Evolutionary conservation across 2,888 invertebrate genomes (phyloP), one percentile per base, ranked within the genome.

Genomic region (Pollenia griseotomentosa): DNA sequence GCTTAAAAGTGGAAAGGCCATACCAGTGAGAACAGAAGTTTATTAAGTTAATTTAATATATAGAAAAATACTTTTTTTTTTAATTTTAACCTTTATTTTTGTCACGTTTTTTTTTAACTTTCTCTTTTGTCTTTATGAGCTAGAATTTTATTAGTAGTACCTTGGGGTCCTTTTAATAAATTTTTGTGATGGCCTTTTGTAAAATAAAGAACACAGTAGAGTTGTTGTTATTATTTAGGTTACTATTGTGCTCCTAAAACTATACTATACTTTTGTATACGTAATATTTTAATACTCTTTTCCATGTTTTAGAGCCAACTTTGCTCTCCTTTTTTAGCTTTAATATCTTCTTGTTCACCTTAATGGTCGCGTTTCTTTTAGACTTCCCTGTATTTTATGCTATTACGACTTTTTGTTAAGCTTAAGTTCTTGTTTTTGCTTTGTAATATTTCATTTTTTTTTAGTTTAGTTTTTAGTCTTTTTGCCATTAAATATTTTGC

Each of bases 91-190:
- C 14, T 70, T 48, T 66, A 23, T 55, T 81, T 78, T 44, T 77
- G 74, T 81, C 84, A 84, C 87, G 84, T 87, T 77, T 79, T 63
- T 51, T 51, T 74, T 44, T 51, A 23, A 6, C 14, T 42, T n/a
- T 14, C 51, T 0, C 42, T 23, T 14, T 44, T 12, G 12, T 16
- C 55, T 77, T 77, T 77, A 83, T 70, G 70, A 83, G 65, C 53
- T 55, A 61, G 40, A 14, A 71, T 81, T 78, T 74, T 46, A 55
- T 74, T 61, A 81, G 61, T 68, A 44, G 78, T 74, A 74, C 87
- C 78, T 81, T 68, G 53, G 84, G 78, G 84, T 82, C 73, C 68
- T 81, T 87, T 87, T 82, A 82, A 84, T 87, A 84, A 87, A 84
- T 87, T 70, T 84, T 66, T 66, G 8, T 81, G 75, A 63, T 84